Evolutionary conservation across 1,140 invertebrate genomes (phyloP), one percentile per base, ranked within the genome.

Genomic region (Copidosoma floridanum): DNA sequence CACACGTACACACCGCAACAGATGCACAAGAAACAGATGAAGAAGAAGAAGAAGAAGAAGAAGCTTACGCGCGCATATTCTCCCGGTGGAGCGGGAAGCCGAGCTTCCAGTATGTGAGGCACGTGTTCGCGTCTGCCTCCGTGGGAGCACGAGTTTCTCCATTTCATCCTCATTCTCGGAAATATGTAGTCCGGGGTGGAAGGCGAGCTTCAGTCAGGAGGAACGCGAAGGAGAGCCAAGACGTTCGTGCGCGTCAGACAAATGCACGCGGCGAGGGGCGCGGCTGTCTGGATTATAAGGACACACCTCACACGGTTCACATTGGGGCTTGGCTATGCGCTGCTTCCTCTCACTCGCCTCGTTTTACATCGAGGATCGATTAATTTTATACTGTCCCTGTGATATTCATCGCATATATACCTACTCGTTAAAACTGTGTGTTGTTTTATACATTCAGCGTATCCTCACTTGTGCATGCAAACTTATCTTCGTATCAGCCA

Each of bases 71-170:
- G 38, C 35, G 18, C 50, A 38, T 38, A 11, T 26, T 12, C n/a
- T 35, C 27, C 35, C 37, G 38, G 21, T n/a, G 32, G 23, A 12
- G 3, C 46, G 8, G 51, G 51, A 65, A 65, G 65, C 63, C 68
- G 66, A 65, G 65, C 63, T 68, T 72, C 71, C 71, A 73, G 75
- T 75, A 80, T 79, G 77, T 77, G 72, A 75, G 68, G 74, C 77
- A 80, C 76, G 76, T 74, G 72, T 75, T 75, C 71, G 71, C 72
- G 76, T 78, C 73, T 71, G 68, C 71, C 74, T 77, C 79, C 79
- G 79, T 75, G 76, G 78, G 71, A 68, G 72, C 68, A 66, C 53
- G 68, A 69, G 69, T 76, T 77, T 71, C 71, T 69, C 70, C 72
- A 68, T 75, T 73, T 77, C 74, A 69, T 74, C 66, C 73, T 76